Base-by-base conservation (phyloP, 1,140 invertebrate species). In the Drepana arcuata region DNA sequence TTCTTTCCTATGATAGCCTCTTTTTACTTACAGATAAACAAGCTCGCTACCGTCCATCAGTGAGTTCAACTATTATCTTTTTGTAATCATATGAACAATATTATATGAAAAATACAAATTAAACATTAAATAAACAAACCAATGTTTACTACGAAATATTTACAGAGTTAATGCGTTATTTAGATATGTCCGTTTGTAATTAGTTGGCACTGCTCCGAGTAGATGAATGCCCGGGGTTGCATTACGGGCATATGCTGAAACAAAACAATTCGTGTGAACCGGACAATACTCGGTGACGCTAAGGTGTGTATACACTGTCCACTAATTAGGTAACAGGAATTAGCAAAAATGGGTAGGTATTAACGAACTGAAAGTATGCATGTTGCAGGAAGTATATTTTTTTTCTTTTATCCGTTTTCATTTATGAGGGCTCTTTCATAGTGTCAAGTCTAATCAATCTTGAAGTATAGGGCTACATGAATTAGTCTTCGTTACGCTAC, bases 151-250 rank as follows among this genome's bases (percentile, higher is more conserved):
- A 34, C 25, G n/a, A n/a, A 16, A 34, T 34, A 33, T 37, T 29
- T 34, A 33, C 35, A 48, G 38, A 16, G 27, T 33, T 16, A 35
- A 21, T 7, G 29, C 13, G 32, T 15, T 46, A 25, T 39, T 44
- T 45, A 37, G 29, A 38, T 29, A 16, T 21, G 31, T 49, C 24
- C 32, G 18, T 48, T 35, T 42, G 39, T 61, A 60, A 61, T 58
- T 62, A 63, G 60, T 73, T 79, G 74, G 69, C 74, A 66, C 24
- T 30, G 38, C 59, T 72, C 71, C 71, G 61, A 74, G 62, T 75
- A 74, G 73, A 67, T 58, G 65, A 58, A 50, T 51, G 64, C 56
- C 52, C 41, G 46, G 47, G 57, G 52, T 66, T 60, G 56, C 62
- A 48, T 64, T 64, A 62, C 63, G 37, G 49, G 53, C 59, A 58